A percentile compares a stretch with the other conserved stretches of the same genome.
phyloP scores from a whole-genome alignment of 2,888 invertebrate genomes.

The Ceratothoa steindachneri region DNA sequence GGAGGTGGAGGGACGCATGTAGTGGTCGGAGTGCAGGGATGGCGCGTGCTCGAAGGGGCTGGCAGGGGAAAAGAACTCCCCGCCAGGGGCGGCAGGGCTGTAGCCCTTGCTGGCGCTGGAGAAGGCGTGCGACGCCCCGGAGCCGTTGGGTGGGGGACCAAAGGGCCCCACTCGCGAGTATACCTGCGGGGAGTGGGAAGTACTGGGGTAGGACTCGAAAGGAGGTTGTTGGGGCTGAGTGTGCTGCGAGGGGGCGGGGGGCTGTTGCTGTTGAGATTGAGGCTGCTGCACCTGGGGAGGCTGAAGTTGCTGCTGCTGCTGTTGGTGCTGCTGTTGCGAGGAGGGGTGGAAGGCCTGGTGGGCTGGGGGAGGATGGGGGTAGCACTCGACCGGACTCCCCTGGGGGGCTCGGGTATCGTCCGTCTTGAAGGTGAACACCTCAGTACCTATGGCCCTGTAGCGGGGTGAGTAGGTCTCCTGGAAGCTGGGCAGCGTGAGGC shows the following conservation, averaged over 20 bases:
- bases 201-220: conserved; percentile 34
- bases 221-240: conserved; percentile 19
- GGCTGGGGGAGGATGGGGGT: conserved; percentile 44
- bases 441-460: conserved; percentile 37
- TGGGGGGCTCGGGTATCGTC: conserved; percentile 34
- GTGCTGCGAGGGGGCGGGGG: conserved; percentile 2
- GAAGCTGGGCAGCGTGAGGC: conserved; percentile 45
- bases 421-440: conserved; percentile 47
- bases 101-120: conserved; percentile 27
- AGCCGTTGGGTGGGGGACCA: conserved; percentile 23
- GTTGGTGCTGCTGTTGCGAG: conserved; percentile 47
- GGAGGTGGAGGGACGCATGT: conserved; percentile 45
- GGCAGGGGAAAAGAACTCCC: conserved; percentile 39
- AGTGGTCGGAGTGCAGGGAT: conserved; percentile 38
- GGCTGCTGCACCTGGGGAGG: conserved; percentile 17
- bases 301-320: conserved; percentile 52
- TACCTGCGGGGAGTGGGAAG: conserved; percentile 34
- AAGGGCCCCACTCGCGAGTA: conserved; percentile 36
- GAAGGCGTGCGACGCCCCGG: conserved; percentile 37
- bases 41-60: conserved; percentile 33
- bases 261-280: conserved; percentile 18
- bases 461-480: conserved; percentile 48
- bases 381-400: conserved; percentile 21
- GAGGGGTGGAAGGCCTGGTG: conserved; percentile 43
- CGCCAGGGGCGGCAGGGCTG: conserved; percentile 21